Conservation (phyloP, 53 echinoderm and acorn worm genomes). For the Holothuria scabra region DNA sequence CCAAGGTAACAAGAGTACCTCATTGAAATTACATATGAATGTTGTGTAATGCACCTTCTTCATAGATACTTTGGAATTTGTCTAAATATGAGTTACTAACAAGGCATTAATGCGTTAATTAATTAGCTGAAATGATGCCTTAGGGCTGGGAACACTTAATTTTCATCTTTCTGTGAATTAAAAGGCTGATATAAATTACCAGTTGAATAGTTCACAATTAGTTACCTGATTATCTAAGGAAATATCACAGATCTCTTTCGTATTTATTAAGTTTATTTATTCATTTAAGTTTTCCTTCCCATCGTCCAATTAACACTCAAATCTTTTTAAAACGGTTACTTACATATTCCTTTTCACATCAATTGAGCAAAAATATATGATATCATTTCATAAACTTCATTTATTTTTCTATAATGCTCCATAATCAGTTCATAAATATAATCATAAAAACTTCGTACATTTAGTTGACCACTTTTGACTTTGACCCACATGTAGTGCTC, state of each 20-base stretch:
- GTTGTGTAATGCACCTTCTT: too few species aligned
- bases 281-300: background rate
- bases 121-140: too few species aligned
- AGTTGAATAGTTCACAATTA: background rate
- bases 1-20: too few species aligned
- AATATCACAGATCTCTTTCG: background rate
- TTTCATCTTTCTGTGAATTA: too few species aligned
- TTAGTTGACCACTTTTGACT: constrained; percentile 17
- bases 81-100: too few species aligned
- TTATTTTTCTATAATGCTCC: background rate
- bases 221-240: background rate
- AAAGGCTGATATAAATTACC: too few species aligned
- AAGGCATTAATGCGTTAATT: too few species aligned
- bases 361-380: constrained; percentile 1
- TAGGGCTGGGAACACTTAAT: too few species aligned
- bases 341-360: background rate
- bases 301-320: background rate
- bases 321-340: background rate
- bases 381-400: background rate
- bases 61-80: too few species aligned
- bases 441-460: background rate
- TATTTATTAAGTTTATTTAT: background rate
- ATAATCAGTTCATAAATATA: background rate
- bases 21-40: too few species aligned
- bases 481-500: too few species aligned